Evolutionary conservation across 2,888 invertebrate genomes (phyloP).

Genomic region (Alsophila aescularia): DNA sequence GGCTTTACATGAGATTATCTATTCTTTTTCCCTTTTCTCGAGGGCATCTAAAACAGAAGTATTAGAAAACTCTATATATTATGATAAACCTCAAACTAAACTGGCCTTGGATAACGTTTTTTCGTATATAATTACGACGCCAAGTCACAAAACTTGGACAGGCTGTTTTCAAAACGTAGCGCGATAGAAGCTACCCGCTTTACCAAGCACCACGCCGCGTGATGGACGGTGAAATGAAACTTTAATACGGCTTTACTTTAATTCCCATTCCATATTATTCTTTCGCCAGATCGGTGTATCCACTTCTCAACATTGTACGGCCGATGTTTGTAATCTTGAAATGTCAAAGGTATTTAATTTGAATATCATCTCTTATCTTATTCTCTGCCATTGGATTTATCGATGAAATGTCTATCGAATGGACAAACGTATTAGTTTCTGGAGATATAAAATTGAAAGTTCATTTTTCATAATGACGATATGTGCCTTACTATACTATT

Average conservation of each 20-base stretch:
- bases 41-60: no score
- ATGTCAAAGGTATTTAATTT: constrained; percentile 84
- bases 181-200: no score
- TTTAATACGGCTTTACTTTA: not conserved
- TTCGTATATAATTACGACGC: no score
- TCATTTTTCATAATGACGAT: constrained; percentile 21
- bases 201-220: no score
- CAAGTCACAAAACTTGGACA: no score
- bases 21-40: no score
- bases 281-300: constrained; percentile 45
- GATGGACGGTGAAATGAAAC: no score
- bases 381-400: constrained; percentile 75
- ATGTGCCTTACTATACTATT: not conserved
- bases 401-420: constrained; percentile 70
- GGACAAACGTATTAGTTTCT: constrained; percentile 37
- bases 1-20: no score
- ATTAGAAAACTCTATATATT: no score
- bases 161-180: no score
- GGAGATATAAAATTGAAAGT: constrained; percentile 33
- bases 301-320: constrained; percentile 71
- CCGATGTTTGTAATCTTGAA: constrained; percentile 80
- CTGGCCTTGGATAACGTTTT: no score
- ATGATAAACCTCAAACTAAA: no score
- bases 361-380: constrained; percentile 81
- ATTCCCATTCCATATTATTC: constrained; percentile 52